phyloP scores from a whole-genome alignment of 2,888 invertebrate species.

The Galerucella pusilla region DNA sequence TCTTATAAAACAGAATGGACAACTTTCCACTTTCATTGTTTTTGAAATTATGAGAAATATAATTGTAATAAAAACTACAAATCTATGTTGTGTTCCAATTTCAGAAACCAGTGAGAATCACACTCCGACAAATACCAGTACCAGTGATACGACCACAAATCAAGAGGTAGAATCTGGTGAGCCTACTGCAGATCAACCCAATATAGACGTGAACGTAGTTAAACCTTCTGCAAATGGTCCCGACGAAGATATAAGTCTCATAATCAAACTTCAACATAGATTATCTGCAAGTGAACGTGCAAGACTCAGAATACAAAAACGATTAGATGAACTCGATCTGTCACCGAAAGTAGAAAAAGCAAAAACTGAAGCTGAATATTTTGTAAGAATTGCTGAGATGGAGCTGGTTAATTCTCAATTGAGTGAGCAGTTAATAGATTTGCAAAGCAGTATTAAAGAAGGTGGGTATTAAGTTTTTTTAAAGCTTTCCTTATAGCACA shows the following conservation, averaged over 20 bases:
- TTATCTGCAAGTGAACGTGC: slow-evolving; percentile 77
- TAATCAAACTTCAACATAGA: slow-evolving; percentile 83
- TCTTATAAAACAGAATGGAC: too few species aligned
- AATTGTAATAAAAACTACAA: background rate
- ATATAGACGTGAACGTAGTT: slow-evolving; percentile 52
- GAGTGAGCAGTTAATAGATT: slow-evolving; percentile 78
- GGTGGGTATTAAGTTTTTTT: slow-evolving; percentile 55
- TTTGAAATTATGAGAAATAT: too few species aligned
- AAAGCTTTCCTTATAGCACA: too few species aligned
- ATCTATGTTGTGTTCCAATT: background rate
- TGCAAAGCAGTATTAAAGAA: slow-evolving; percentile 76
- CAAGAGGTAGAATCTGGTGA: slow-evolving; percentile 59
- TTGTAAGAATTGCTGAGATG: slow-evolving; percentile 79
- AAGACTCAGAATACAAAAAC: slow-evolving; percentile 76
- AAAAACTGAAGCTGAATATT: slow-evolving; percentile 66
- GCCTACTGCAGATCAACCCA: slow-evolving; percentile 63
- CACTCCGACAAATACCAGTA: slow-evolving; percentile 23
- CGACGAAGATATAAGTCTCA: slow-evolving; percentile 73
- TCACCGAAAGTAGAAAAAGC: slow-evolving; percentile 62
- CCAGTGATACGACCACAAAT: slow-evolving; percentile 36
- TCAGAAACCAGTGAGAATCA: slow-evolving; percentile 23
- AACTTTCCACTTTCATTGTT: too few species aligned
- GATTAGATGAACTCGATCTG: slow-evolving; percentile 68
- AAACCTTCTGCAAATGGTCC: slow-evolving; percentile 34
- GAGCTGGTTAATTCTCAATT: slow-evolving; percentile 90